Base-by-base conservation (phyloP, 2,888 invertebrate genomes). In the Tenthredo distinguenda region DNA sequence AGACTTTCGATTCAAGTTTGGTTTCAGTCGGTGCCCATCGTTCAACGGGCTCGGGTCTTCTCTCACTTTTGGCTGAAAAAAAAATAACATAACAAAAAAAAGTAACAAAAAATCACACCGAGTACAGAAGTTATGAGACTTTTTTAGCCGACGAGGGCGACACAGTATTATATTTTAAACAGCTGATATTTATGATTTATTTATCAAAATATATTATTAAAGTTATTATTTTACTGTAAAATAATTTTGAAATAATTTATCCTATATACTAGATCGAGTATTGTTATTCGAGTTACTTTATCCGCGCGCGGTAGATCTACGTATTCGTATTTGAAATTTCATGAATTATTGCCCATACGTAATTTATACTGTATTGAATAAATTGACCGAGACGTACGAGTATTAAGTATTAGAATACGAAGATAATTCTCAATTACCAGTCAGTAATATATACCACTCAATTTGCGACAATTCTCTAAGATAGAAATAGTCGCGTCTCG, bases 11-110 rank as follows among this genome's bases (percentile, higher is more conserved):
- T 85, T 88, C 88, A 88, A 88, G 87, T 89, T 86, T 89, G 87
- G 89, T 88, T 89, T 91, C 90, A 92, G 92, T 92, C 88, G 89
- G 89, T 89, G 89, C 89, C 88, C 90, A 89, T 88, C 89, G 86
- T 86, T 90, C 90, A 89, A 87, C 86, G 87, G 84, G 87, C 85
- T 86, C 88, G 91, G 88, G 87, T 86, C 77, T 81, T 81, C 15
- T 62, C 31, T 81, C 18, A 50, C n/a, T 21, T 55, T 55, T 77
- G 77, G 10, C 31, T 77, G n/a, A 55, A 77, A 18, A n/a, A 12
- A 21, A 43, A 47, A 31, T 31, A 50, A 26, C 31, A 50, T 9
- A 50, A 31, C 6, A 1, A 50, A 55, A 7, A 81, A 81, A n/a
- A 37, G 10, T 37, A 21, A 21, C 18, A 77, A 77, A 21, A 55